Evolutionary conservation across 2,113 vertebrate species (phyloP), one percentile per base, ranked within the genome.

Genomic region (Tonatia bakeri): DNA sequence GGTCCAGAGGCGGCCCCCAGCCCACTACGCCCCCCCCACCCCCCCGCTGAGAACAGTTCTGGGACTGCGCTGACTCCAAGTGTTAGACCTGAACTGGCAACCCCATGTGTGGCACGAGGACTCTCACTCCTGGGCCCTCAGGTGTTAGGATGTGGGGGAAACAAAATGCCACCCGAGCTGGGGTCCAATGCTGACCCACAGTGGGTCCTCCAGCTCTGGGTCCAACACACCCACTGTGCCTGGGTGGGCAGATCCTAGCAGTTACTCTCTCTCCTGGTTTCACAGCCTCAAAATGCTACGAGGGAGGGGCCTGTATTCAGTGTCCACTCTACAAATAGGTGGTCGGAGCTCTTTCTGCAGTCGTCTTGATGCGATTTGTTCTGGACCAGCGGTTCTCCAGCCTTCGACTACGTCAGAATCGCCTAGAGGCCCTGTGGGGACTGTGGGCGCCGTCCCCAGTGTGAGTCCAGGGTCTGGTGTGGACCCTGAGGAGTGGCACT

Each of bases 21-120:
- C 43, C 24, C 5, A 0, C 45, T 3, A 0, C 24, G 36, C 15
- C 7, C 5, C 24, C 43, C 15, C 7, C 5, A 1, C 9, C 26
- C 31, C 40, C 16, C 36, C n/a, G n/a, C n/a, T 4, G 19, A n/a
- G 50, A 24, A 24, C 7, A n/a, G 76, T 40, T 50, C 8, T 50
- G 20, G 9, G 24, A 10, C 69, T 16, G 4, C 17, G 5, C 15
- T 19, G 40, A 31, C 19, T 7, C 22, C 40, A 13, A 5, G 65
- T 1, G 1, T 24, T 72, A 16, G 0, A 3, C 45, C 43, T 14
- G 7, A 2, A 19, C 7, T 17, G 6, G 73, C 7, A 4, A 4
- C 52, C 19, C 9, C 8, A 1, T 36, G 3, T 10, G 5, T 7
- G 24, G 16, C 14, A 10, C 17, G 15, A 28, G 87, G 11, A 14